Base-by-base conservation (phyloP, 2,797 vertebrate genomes). In the Diceros bicornis region DNA sequence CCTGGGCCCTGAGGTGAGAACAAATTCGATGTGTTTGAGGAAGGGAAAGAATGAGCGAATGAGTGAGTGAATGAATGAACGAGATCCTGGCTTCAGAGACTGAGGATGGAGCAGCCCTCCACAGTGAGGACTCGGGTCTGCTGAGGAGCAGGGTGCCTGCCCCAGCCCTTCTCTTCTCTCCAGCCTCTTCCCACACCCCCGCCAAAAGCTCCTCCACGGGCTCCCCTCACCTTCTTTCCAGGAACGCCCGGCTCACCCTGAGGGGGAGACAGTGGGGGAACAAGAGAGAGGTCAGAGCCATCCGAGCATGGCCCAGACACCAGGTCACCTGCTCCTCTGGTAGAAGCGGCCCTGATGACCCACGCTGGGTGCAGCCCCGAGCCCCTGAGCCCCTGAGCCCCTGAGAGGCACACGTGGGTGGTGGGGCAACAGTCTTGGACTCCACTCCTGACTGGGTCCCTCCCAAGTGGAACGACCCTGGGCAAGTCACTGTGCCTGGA, bases 231-330 rank as follows among this genome's bases (percentile, higher is more conserved):
- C 98, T 99, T 98, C 95, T 96, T 97, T 18, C 98, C 98, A 93
- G 98, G 98, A 94, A 97, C 29, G 6, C 98, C 98, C 0, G 98
- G 98, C 41, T 98, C 98, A 37, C 98, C 98, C 98, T 98, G 95
- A 57, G 79, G 81, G 71, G 92, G 37, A 77, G 93, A 68, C 1
- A 66, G 62, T 1, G 23, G 64, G 50, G 25, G 77, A 44, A 6
- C 10, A 44, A 47, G 50, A 85, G 78, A 83, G 32, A 20, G 57
- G 55, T 91, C 57, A 96, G 71, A 74, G 87, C n/a, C 34, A 21
- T 0, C 2, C 50, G 44, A 47, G 27, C 7, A 7, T 7, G 52
- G 37, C 27, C 47, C 7, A 5, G 34, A 25, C 34, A 41, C 50
- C 12, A 23, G 71, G 12, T 6, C 7, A 6, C 8, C n/a, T 47